Base-by-base conservation (phyloP, 1,140 invertebrate species). In the Tetranychus cinnabarinus region DNA sequence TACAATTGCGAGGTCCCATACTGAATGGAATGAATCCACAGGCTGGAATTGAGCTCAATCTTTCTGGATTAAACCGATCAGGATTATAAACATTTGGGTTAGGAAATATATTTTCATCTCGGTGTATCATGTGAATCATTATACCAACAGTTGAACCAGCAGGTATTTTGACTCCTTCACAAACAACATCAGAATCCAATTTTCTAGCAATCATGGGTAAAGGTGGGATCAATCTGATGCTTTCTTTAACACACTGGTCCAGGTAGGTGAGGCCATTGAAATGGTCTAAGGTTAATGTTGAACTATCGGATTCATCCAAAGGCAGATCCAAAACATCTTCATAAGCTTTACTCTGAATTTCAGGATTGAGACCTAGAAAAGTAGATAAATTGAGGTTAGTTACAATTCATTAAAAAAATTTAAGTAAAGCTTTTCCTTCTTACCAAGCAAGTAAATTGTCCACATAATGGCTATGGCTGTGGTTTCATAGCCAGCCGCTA, bases 171-270 rank as follows among this genome's bases (percentile, higher is more conserved):
- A 66, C 62, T 2, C 62, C 58, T 73, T 73, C 68, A 46, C 77
- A 65, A 8, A 67, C 58, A 37, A 70, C 59, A 58, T 77, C 76
- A 60, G 74, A 74, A 12, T 72, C 73, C 0, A 78, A 64, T 61
- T 79, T 73, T 58, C 80, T 67, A 12, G 74, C 73, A 37, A 82
- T 70, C 4, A 78, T 64, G 3, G 81, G 79, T 3, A 77, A 77
- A 2, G 80, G 76, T 2, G 83, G 82, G 70, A 77, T 82, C 13
- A 83, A 66, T 47, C 83, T 72, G 13, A 84, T 68, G 0, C 78
- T 73, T 70, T 85, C 83, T 70, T 84, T 85, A n/a, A 85, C 77
- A 23, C 81, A 79, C 68, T 78, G 76, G 62, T 85, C 83, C 61
- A 83, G 68, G 65, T 83, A 85, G 67, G 79, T 81, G 62, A 85